Evolutionary conservation across 2,797 vertebrate species (phyloP), one percentile per base, ranked within the genome.

Genomic region (Sternarchorhynchus goeldii): DNA sequence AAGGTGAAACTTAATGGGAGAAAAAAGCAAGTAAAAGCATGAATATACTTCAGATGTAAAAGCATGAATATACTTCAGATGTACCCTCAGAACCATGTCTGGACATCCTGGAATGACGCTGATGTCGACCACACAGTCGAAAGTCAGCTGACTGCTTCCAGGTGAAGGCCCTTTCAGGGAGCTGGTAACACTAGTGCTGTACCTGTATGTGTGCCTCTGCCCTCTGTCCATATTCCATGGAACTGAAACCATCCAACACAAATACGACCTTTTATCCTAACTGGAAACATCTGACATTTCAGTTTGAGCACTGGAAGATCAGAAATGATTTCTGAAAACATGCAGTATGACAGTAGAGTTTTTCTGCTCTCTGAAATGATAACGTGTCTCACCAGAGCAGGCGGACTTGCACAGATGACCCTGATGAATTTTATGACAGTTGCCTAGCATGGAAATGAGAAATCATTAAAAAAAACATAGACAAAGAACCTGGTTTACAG

Each of bases 51-150:
- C 31, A 66, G 8, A 67, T 6, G 25, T 25, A 31, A 60, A 34
- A 36, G 50, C 10, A 2, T 0, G 1, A 53, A 36, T 45, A 58
- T 4, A 29, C 16, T n/a, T n/a, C 1, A 65, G 18, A 92, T 90
- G 84, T 90, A 95, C 92, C 86, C 79, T 68, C 83, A 93, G 87
- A 90, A 94, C 89, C 86, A 90, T 90, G 20, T 93, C 88, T 72
- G 90, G 90, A 86, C 95, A 96, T 6, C 89, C 92, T 70, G 93
- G 94, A 68, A 94, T 16, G 2, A 89, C 89, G 0, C 94, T 90
- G 0, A 96, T 88, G 73, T 94, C 86, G 66, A 93, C 93, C 76
- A 92, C 88, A 73, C 94, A 94, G 84, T 95, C 93, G 75, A 97
- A 85, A 72, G 91, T 88, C 65, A 96, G 83, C 50, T 93, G 91